Evolutionary conservation across 2,888 invertebrate genomes (phyloP), one percentile per base, ranked within the genome.

Genomic region (Nematopogon swammerdamellus): DNA sequence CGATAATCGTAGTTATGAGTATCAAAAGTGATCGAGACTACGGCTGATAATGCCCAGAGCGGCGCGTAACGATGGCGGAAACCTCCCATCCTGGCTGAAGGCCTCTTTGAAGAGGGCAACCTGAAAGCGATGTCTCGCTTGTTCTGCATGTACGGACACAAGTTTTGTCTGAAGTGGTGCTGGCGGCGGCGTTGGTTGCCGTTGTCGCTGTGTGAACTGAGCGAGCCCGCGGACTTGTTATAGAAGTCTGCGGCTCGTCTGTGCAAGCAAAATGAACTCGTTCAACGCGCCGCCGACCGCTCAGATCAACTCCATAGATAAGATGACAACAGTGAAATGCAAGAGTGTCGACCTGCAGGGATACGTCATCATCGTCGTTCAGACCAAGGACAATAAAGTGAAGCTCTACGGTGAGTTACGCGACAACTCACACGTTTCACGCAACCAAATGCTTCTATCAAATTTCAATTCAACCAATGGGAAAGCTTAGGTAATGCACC

Each of bases 321-420:
- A 77, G 63, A 62, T 74, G 68, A 80, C 77, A 57, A 77, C 80
- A 51, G 79, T 80, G 29, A 80, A 80, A 63, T 75, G 75, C 56
- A 80, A 80, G 63, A 74, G 77, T 79, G 93, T 95, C 68, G 95
- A 95, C 83, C 84, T 95, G 68, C 93, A 94, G 65, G 95, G 95
- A 66, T 95, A 95, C 80, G 94, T 95, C 68, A 95, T 95, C 70
- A 94, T 95, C 68, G 84, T 95, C 68, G 93, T 94, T 59, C 94
- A 95, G 80, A 92, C 93, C 65, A 91, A 92, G 73, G 95, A 95
- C 76, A 93, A 94, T 72, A 92, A 92, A 82, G 92, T 94, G 63
- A 95, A 95, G 82, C 81, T 95, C 57, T 95, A 95, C 68, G 95
- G 92, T 92, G 72, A 73, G 77, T 69, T 4, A 1, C 11, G 19